Evolutionary conservation across 2,797 vertebrate species (phyloP).

Genomic region (Miichthys miiuy): DNA sequence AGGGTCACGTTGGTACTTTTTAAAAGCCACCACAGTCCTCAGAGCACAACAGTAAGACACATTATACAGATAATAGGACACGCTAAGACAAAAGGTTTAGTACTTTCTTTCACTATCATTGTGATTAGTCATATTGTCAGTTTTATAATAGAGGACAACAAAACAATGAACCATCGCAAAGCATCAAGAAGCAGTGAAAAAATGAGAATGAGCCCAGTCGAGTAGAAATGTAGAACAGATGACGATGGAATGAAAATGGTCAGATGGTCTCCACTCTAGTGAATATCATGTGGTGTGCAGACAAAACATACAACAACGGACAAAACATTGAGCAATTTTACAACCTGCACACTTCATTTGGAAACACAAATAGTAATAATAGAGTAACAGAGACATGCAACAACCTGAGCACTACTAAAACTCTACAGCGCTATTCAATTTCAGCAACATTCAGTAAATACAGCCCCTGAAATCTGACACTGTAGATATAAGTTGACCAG

Average conservation of each 20-base stretch:
- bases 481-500: too few species aligned
- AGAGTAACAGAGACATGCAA: too few species aligned
- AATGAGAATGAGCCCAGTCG: not conserved
- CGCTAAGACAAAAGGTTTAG: not conserved
- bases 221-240: not conserved
- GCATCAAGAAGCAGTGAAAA: not conserved
- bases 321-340: too few species aligned
- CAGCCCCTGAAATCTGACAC: too few species aligned
- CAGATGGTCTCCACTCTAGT: not conserved
- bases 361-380: too few species aligned
- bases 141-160: not conserved
- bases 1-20: not conserved
- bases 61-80: too few species aligned
- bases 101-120: not conserved
- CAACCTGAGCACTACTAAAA: too few species aligned
- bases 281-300: not conserved
- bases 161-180: not conserved
- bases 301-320: not conserved
- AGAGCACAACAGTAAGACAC: not conserved
- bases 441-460: too few species aligned
- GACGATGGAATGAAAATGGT: not conserved
- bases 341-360: too few species aligned
- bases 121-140: not conserved
- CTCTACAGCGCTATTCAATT: too few species aligned
- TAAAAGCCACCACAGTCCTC: not conserved